phyloP scores from a whole-genome alignment of 2,888 invertebrate species.

The Andrena praecox region DNA sequence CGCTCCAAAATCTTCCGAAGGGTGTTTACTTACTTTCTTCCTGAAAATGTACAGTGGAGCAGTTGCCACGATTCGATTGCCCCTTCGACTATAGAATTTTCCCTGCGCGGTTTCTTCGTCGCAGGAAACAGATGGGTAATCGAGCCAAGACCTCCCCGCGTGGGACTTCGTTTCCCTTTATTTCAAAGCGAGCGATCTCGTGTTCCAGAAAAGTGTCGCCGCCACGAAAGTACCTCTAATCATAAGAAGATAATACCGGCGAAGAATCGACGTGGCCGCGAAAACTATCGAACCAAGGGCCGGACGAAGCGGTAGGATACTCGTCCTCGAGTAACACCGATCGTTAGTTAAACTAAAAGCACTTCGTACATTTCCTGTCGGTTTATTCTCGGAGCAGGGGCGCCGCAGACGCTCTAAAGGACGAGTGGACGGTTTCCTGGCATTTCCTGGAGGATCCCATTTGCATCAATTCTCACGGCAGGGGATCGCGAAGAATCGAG shows the following conservation, averaged over 20 bases:
- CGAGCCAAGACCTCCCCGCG: neutral
- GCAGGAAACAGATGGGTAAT: constrained; percentile 22
- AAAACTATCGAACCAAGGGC: constrained; percentile 19
- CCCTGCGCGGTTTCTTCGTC: too few species aligned
- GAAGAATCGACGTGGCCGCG: neutral
- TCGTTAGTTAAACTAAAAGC: constrained; percentile 64
- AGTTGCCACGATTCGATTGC: too few species aligned
- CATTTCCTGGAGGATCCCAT: constrained; percentile 16
- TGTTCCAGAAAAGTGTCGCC: neutral
- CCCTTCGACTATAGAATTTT: too few species aligned
- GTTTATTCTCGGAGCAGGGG: constrained; percentile 48
- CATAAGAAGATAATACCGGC: constrained; percentile 11
- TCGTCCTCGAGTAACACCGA: constrained; percentile 26
- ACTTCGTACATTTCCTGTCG: constrained; percentile 67
- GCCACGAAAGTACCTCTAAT: neutral
- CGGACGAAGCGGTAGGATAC: constrained; percentile 49
- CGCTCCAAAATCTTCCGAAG: too few species aligned
- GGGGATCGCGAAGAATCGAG: constrained; percentile 44
- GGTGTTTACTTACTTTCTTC: too few species aligned
- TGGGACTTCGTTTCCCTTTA: constrained; percentile 15
- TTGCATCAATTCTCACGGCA: constrained; percentile 30
- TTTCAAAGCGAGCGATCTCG: neutral
- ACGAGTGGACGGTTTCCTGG: constrained; percentile 18
- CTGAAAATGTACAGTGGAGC: too few species aligned
- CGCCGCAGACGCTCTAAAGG: constrained; percentile 23